Percentiles rank a stretch among this genome's conserved stretches.
Conservation (phyloP, 2,797 vertebrate species). For the Muscicapa comitata region DNA sequence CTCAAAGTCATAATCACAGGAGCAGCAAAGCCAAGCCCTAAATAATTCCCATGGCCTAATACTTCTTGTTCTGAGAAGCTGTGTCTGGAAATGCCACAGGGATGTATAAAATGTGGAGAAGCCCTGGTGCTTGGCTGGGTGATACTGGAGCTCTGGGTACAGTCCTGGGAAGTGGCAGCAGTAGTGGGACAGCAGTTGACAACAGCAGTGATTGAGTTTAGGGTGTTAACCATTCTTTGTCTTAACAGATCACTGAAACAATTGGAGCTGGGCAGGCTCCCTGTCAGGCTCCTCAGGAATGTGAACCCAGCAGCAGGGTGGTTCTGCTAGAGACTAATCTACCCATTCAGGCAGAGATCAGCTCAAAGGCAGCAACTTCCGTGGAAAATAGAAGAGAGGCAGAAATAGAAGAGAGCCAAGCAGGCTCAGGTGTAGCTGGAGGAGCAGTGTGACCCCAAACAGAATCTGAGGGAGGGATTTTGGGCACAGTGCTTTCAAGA, state of each 20-base stretch:
- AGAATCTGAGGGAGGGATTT: background rate
- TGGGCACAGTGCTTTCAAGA: background rate
- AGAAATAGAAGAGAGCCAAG: background rate
- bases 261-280: background rate
- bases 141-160: background rate
- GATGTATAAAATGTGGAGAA: background rate
- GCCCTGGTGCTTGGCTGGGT: background rate
- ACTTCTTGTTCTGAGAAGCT: background rate
- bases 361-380: background rate
- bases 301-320: background rate
- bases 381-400: background rate
- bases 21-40: background rate
- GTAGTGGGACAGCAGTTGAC: background rate
- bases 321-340: background rate
- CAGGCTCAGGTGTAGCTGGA: background rate
- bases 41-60: background rate
- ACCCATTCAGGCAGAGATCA: background rate
- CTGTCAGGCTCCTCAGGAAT: background rate
- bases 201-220: background rate
- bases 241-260: background rate
- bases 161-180: background rate
- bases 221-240: background rate
- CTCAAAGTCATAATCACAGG: background rate
- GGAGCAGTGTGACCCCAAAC: background rate
- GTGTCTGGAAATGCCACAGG: background rate